A percentile compares a stretch with the other conserved stretches of the same genome.
Conservation (phyloP, 2,113 vertebrate genomes). For the Tychaedon coryphoeus region DNA sequence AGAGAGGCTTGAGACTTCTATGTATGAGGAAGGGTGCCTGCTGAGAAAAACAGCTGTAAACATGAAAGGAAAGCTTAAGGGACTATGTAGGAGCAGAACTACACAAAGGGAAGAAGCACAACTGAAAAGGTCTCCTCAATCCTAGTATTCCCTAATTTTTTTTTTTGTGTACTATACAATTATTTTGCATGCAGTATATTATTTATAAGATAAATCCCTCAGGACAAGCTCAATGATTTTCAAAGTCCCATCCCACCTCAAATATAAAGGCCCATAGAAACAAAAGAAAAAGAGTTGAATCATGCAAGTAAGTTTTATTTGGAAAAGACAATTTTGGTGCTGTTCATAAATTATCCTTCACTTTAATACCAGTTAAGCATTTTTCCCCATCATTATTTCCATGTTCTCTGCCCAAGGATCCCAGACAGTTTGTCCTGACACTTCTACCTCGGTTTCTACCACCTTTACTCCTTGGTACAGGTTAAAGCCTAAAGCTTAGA, state of each 20-base stretch:
- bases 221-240: neutral
- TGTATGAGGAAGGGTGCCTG: neutral
- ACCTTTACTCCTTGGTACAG: neutral
- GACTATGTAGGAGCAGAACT: neutral
- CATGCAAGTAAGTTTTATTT: neutral
- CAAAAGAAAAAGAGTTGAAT: neutral
- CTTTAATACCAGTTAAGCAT: neutral
- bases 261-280: neutral
- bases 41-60: neutral
- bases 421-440: neutral
- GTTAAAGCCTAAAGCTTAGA: neutral
- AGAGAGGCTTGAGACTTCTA: neutral
- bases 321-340: neutral
- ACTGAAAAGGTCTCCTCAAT: neutral
- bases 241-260: neutral
- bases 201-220: neutral
- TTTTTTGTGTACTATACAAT: neutral
- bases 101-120: neutral
- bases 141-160: neutral
- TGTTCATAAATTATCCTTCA: neutral
- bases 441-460: neutral
- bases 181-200: neutral
- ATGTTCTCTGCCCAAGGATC: neutral
- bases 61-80: neutral
- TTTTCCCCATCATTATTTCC: neutral